These are phyloP conservation scores for Phalacrocorax carbo DNA, from an alignment of 2,113 vertebrate genomes.

Conservation along the genomic window DNA sequence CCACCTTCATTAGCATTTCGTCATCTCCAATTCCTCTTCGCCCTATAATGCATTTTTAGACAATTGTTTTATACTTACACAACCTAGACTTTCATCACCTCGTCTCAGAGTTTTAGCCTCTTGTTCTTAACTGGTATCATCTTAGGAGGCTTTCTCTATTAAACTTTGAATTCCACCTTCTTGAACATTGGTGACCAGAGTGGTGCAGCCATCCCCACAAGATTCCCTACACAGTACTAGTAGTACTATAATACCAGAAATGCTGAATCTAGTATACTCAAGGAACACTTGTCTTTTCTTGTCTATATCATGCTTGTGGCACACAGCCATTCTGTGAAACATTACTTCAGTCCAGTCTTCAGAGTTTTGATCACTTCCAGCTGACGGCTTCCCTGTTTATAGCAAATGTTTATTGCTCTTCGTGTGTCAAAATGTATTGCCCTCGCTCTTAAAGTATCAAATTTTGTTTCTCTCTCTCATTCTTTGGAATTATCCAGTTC, in stretches of 20 bases:
- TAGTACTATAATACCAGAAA: not conserved
- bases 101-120: not conserved
- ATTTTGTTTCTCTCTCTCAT: not conserved
- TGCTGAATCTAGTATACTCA: not conserved
- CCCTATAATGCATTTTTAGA: not conserved
- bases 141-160: not conserved
- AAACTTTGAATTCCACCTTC: not conserved
- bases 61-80: not conserved
- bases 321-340: not conserved
- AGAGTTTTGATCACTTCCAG: not conserved
- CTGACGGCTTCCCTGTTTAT: not conserved
- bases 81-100: not conserved
- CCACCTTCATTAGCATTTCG: not conserved
- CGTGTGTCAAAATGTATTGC: not conserved
- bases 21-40: not conserved
- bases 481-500: not conserved
- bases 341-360: not conserved
- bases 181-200: not conserved
- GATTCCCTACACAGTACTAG: not conserved
- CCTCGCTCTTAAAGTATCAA: not conserved
- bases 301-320: not conserved
- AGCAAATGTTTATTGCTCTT: not conserved
- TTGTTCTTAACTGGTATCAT: not conserved
- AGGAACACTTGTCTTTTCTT: not conserved
- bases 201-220: not conserved